Base-by-base conservation (phyloP, 2,113 vertebrate genomes). In the Heterochromis multidens region DNA sequence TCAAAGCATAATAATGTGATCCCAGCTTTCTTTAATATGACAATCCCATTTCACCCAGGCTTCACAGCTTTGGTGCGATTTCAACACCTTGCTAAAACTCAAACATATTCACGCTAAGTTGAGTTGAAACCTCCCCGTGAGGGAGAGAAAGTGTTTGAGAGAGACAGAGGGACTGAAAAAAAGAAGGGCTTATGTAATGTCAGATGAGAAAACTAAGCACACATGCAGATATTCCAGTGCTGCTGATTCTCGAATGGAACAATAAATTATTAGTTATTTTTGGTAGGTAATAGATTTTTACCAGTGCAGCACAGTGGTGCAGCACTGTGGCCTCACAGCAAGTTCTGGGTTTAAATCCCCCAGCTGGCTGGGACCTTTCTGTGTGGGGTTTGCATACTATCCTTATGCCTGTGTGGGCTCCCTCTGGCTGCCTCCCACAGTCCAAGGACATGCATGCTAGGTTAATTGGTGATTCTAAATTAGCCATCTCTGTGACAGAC, bases 41-140 rank as follows among this genome's bases (percentile, higher is more conserved):
- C 85, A 84, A 77, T 87, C 86, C 79, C 29, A 82, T 92, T 88
- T 87, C 81, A 83, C 76, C 67, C 65, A 52, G 43, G 74, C 65
- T 82, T 83, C 61, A 31, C 49, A 52, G 79, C 74, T 84, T 82
- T 82, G 67, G 57, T 63, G 60, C 85, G 82, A 84, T 70, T 81
- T 89, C 80, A 84, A 85, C 83, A 93, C 86, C 65, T 88, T 87
- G 81, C 82, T 93, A 13, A 84, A 89, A 87, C 58, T 84, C 84
- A 85, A 80, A 82, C 62, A 60, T 80, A 84, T 87, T 88, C 83
- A 90, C 23, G 23, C 83, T 59, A 21, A 1, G 25, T 2, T 84
- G 79, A 90, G 86, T 81, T 63, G 67, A 91, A 91, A 89, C 54
- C 54, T 85, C 52, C 86, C 35, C 10, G 49, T 77, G 81, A 86